A percentile compares a stretch with the other conserved stretches of the same genome.
Conservation (phyloP, 2,888 invertebrate species). For the Pheosia tremula region DNA sequence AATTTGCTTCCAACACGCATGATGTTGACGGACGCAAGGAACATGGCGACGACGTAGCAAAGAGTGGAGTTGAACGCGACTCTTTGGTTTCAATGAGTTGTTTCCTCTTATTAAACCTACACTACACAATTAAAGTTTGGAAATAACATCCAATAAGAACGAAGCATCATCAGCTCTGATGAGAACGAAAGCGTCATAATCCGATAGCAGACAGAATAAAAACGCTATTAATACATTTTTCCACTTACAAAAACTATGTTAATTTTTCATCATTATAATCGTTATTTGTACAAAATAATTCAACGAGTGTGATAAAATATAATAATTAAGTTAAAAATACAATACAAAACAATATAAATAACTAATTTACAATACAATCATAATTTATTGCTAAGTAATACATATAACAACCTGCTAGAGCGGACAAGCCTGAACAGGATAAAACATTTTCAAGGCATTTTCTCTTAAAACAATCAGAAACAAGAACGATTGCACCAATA, state of each 20-base stretch:
- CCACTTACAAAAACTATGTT: conserved; percentile 68
- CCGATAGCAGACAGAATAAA: conserved; percentile 30
- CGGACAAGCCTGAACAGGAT: conserved; percentile 51
- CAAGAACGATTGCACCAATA: conserved; percentile 67
- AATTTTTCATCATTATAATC: conserved; percentile 73
- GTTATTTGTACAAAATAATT: conserved; percentile 84
- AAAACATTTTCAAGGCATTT: conserved; percentile 53
- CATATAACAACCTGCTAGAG: conserved; percentile 58
- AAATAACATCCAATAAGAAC: conserved; percentile 33
- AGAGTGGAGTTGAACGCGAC: conserved; percentile 73
- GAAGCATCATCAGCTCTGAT: conserved; percentile 31
- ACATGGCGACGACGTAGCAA: conserved; percentile 55
- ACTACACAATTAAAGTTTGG: conserved; percentile 14
- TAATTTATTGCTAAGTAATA: conserved; percentile 56
- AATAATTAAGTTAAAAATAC: conserved; percentile 74
- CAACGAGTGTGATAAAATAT: conserved; percentile 81
- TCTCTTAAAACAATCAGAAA: conserved; percentile 51
- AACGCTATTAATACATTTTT: conserved; percentile 41
- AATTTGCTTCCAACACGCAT: conserved; percentile 62
- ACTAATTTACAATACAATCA: conserved; percentile 47
- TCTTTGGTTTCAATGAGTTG: conserved; percentile 76
- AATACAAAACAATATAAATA: conserved; percentile 77
- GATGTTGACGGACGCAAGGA: conserved; percentile 50
- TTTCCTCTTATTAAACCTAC: conserved; percentile 50
- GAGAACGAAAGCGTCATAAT: conserved; percentile 38